phyloP scores from a whole-genome alignment of 2,888 invertebrate species.

The Agrotis clavis region DNA sequence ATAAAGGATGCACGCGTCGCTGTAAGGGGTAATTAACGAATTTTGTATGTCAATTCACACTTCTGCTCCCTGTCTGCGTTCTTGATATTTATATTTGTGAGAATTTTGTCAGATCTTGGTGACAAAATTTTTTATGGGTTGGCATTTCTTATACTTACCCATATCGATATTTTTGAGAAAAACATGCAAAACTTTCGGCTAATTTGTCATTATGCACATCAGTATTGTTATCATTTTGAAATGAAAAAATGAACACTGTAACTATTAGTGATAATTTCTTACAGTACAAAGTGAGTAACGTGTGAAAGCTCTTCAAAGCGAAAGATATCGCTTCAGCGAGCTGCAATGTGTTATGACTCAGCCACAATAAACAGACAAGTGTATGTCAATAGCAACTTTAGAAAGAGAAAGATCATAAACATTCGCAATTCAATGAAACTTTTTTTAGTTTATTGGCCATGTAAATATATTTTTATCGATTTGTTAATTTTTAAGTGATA shows the following conservation, averaged over 20 bases:
- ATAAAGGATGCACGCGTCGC: conserved; percentile 44
- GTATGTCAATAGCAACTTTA: conserved; percentile 20
- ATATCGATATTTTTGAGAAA: background rate
- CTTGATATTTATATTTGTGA: background rate
- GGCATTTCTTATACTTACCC: too few species aligned
- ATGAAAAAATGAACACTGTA: background rate
- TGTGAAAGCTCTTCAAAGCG: conserved; percentile 43
- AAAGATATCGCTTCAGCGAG: conserved; percentile 35
- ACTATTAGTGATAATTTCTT: conserved; percentile 20
- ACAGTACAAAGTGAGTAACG: conserved; percentile 28
- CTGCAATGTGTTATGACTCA: conserved; percentile 38
- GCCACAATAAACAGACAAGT: conserved; percentile 41
- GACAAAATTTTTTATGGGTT: background rate
- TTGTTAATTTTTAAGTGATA: background rate
- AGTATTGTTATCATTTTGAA: too few species aligned
- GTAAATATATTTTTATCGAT: background rate
- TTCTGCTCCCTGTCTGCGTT: background rate
- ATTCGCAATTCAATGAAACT: background rate
- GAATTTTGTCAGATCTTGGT: background rate
- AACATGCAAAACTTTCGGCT: too few species aligned
- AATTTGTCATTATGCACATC: too few species aligned
- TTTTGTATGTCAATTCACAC: conserved; percentile 28
- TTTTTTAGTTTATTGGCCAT: background rate
- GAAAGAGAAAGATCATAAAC: conserved; percentile 7
- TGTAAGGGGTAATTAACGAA: conserved; percentile 39